Evolutionary conservation across 2,888 invertebrate species (phyloP), one percentile per base, ranked within the genome.

Genomic region (Meloe dianella): DNA sequence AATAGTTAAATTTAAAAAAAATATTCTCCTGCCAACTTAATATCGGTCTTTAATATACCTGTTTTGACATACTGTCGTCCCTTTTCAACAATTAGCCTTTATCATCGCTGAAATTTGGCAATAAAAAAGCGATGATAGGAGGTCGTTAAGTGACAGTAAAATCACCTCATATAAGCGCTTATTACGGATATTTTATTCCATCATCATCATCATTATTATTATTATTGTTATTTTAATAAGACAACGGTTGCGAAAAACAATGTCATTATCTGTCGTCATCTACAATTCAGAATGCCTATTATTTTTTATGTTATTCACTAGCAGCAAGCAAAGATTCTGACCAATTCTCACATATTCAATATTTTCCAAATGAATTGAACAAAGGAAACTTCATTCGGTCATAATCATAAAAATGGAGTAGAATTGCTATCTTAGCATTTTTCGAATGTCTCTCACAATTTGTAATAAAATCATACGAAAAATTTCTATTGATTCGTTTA

Each of bases 401-500:
- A 67, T 64, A 64, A 60, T 59, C 67, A 62, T 67, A 64, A 58
- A 59, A n/a, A n/a, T n/a, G n/a, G n/a, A n/a, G 61, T 32, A 67
- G 62, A 61, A 41, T 17, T 64, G 67, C 67, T 61, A 64, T 51
- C 64, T 64, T 59, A 62, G 59, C 67, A 64, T 38, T 67, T 64
- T 61, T 54, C 57, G 9, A n/a, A 14, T 41, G 41, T 41, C 41
- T 41, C 41, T n/a, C n/a, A 41, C n/a, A 41, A n/a, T 2, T 41
- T 41, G 17, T 41, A 41, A 41, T 41, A 41, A 41, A 41, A 41
- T 41, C 41, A 41, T 41, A 17, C 17, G 6, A 41, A 41, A n/a
- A n/a, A n/a, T n/a, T n/a, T n/a, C n/a, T n/a, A 41, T 41, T n/a
- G 41, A n/a, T 7, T 41, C 41, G 1, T n/a, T 17, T 41, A 41